These are phyloP conservation scores for Pelagia noctiluca DNA, from an alignment of 30 jellyfish, hydroid and myxozoan species.

Conservation along the genomic window DNA sequence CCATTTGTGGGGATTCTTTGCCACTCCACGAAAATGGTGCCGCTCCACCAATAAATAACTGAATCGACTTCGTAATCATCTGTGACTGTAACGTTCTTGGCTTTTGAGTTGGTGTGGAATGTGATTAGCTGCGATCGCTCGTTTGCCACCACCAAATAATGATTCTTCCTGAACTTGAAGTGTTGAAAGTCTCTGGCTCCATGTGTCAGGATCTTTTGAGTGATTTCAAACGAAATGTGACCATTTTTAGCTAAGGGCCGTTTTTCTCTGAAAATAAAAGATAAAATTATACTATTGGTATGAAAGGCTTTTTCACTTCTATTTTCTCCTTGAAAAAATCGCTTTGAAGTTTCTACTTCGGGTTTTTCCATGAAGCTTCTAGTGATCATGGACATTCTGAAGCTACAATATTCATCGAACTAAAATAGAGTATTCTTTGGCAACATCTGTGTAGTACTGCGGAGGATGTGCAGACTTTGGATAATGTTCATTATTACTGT, in stretches of 20 bases:
- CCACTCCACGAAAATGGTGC: conserved; percentile 91
- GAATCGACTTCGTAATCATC: conserved; percentile 83
- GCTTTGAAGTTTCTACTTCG: too few species aligned
- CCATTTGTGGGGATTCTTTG: conserved; percentile 93
- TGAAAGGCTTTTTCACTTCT: too few species aligned
- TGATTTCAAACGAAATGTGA: conserved; percentile 52
- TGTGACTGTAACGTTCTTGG: conserved; percentile 11
- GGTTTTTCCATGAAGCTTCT: too few species aligned
- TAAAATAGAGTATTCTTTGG: too few species aligned
- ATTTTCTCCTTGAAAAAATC: too few species aligned
- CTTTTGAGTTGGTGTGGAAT: conserved; percentile 16
- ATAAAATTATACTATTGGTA: too few species aligned
- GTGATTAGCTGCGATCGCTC: conserved; percentile 75
- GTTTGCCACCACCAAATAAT: conserved; percentile 86
- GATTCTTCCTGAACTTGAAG: conserved; percentile 69
- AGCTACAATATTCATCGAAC: too few species aligned
- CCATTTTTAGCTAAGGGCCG: neutral
- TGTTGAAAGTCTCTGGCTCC: conserved; percentile 92
- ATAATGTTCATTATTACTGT: too few species aligned
- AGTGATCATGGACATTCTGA: too few species aligned
- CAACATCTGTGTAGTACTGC: too few species aligned
- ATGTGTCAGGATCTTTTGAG: conserved; percentile 83
- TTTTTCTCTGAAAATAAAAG: neutral
- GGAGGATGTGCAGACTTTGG: too few species aligned
- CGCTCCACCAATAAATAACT: conserved; percentile 97